phyloP scores from a whole-genome alignment of 2,113 vertebrate genomes.

The Poeciliopsis retropinna region DNA sequence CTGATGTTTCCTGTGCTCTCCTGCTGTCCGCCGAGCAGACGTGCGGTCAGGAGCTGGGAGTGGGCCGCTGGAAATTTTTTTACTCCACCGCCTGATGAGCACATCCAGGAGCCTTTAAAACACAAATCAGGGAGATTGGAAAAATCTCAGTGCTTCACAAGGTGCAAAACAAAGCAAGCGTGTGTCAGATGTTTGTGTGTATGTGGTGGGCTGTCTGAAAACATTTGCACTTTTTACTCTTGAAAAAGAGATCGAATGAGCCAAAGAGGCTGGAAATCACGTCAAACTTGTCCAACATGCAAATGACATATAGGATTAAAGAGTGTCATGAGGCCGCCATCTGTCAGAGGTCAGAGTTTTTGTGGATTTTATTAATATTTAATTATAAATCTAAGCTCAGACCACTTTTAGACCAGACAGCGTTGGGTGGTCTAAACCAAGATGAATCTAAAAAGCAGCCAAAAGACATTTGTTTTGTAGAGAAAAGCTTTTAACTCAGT shows the following conservation, averaged over 20 bases:
- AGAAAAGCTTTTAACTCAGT: too few relatives aligned
- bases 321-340: not conserved
- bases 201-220: constrained; percentile 41
- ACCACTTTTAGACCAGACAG: not conserved
- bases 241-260: constrained; percentile 49
- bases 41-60: constrained; percentile 64
- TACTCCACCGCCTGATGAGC: constrained; percentile 68
- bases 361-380: not conserved
- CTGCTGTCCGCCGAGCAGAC: constrained; percentile 62
- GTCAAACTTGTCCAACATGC: not conserved
- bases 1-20: constrained; percentile 68
- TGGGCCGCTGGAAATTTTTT: constrained; percentile 74
- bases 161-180: constrained; percentile 21
- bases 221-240: constrained; percentile 38
- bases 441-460: not conserved
- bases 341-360: not conserved
- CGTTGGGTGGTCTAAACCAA: not conserved
- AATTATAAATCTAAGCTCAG: not conserved
- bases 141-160: not conserved
- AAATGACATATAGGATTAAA: not conserved
- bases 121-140: constrained; percentile 43
- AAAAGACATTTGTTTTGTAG: too few relatives aligned
- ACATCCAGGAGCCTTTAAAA: constrained; percentile 48
- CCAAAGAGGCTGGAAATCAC: not conserved
- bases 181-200: constrained; percentile 38